A percentile compares a stretch with the other conserved stretches of the same genome.
Conservation (phyloP, 2,797 vertebrate species). For the Artibeus jamaicensis region DNA sequence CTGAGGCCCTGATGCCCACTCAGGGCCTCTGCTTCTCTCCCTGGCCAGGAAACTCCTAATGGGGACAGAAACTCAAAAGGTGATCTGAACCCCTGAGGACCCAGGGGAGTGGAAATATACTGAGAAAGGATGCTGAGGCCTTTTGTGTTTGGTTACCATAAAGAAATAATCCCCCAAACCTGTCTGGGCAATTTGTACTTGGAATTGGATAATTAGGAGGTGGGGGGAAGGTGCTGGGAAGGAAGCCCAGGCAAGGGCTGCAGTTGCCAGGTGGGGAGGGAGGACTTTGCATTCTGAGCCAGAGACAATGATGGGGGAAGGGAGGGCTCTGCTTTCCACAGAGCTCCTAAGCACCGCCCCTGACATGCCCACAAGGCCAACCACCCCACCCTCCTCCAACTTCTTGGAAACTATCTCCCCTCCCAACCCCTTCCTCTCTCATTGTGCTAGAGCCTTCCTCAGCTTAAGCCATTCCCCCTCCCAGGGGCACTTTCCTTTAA, state of each 20-base stretch:
- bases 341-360: background rate
- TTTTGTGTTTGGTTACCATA: background rate
- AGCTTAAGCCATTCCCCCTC: background rate
- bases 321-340: background rate
- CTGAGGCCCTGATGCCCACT: background rate
- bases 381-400: background rate
- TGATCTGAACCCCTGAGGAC: background rate
- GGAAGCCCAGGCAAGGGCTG: background rate
- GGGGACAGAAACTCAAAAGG: background rate
- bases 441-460: background rate
- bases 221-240: background rate
- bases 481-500: background rate
- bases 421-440: background rate
- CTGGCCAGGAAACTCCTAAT: background rate
- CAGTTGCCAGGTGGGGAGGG: background rate
- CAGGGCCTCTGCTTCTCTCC: background rate
- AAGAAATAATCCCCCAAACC: constrained; percentile 16
- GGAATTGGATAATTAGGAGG: constrained; percentile 26
- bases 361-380: background rate
- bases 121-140: background rate
- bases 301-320: background rate
- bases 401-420: background rate
- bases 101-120: background rate
- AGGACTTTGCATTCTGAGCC: background rate
- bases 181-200: constrained; percentile 10